Base-by-base conservation (phyloP, 2,797 vertebrate genomes). In the Xerus rutilus region DNA sequence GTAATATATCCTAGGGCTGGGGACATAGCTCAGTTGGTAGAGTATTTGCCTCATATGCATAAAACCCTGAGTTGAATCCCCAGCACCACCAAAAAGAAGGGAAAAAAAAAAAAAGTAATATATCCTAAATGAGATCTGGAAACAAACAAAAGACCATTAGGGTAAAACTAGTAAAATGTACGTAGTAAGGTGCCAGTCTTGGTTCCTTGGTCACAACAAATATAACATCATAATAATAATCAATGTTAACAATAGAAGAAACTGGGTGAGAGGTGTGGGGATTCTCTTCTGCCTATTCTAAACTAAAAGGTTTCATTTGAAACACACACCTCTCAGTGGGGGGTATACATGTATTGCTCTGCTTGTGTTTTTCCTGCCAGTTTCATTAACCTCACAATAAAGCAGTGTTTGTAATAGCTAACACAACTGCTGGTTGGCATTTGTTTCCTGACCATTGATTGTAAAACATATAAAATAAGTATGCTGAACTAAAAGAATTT, bases 111-210 rank as follows among this genome's bases (percentile, higher is more conserved):
- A 49, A 39, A 39, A 14, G 12, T 91, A n/a, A 30, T 49, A 1
- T 73, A 43, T 87, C 30, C 32, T 45, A 77, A 5, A 28, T 65
- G 70, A 65, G 21, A 73, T 91, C n/a, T 25, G 90, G 30, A 81
- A 89, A 83, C 49, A 35, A 78, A 52, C 45, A 94, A 86, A 91
- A 90, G 45, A 59, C 86, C 52, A 32, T 45, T 72, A 88, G 57
- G 18, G 5, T 72, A 94, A 32, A 88, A 49, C 52, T 73, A 72
- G 23, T 94, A 54, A 90, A 81, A 88, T 77, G 14, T 65, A 9
- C 87, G 85, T 52, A 12, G n/a, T 77, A 64, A 77, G 17, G 21
- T 91, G 43, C n/a, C n/a, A 18, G 7, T 77, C 12, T 81, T 96
- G 45, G 32, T 93, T 93, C 25, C 72, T 83, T 69, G 67, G 18